A percentile compares a stretch with the other conserved stretches of the same genome.
Evolutionary conservation across 2,113 vertebrate genomes (phyloP).

Genomic region (Nettapus auritus): DNA sequence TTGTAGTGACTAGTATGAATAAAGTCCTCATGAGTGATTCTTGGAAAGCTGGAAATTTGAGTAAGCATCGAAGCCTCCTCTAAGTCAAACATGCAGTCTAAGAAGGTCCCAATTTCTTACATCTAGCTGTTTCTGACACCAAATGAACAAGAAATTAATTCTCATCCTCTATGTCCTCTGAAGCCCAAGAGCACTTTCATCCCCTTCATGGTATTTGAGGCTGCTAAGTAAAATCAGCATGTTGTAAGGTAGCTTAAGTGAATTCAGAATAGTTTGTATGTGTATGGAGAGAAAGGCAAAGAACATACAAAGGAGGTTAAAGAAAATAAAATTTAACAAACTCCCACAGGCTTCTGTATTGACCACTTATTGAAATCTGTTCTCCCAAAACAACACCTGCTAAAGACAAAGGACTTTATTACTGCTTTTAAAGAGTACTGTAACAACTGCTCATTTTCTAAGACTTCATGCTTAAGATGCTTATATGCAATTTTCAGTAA

Average conservation of each 20-base stretch:
- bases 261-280: neutral
- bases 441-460: neutral
- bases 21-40: neutral
- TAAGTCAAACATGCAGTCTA: neutral
- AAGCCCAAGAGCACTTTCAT: conserved; percentile 28
- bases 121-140: conserved; percentile 20
- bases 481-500: neutral
- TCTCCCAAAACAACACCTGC: neutral
- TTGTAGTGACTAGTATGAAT: neutral
- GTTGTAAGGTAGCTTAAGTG: neutral
- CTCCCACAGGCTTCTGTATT: neutral
- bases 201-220: neutral
- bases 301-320: neutral
- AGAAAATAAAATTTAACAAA: neutral
- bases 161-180: neutral
- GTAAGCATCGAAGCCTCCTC: conserved; percentile 4
- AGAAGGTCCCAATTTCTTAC: neutral
- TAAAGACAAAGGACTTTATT: neutral
- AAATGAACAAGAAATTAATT: conserved; percentile 36
- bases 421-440: neutral
- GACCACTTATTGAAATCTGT: neutral
- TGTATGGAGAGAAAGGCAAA: neutral
- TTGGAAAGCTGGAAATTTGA: neutral
- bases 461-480: neutral
- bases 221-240: neutral